Percentiles rank a stretch among this genome's conserved stretches.
phyloP scores from a whole-genome alignment of 2,113 vertebrate genomes.

The Mirza zaza region DNA sequence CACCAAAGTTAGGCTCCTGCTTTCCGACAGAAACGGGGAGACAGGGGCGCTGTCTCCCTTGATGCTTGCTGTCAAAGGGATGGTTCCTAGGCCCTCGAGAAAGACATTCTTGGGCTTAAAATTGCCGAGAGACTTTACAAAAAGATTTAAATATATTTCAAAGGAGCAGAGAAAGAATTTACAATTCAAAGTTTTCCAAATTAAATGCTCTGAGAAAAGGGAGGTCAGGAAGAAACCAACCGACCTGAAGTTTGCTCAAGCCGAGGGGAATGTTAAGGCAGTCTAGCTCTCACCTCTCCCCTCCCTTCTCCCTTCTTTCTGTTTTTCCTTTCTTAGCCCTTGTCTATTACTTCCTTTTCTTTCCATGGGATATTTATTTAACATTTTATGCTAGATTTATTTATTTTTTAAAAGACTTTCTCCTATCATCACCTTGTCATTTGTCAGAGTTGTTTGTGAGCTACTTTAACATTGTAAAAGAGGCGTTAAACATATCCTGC shows the following conservation, averaged over 20 bases:
- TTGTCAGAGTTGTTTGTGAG: not conserved
- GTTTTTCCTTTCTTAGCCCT: not conserved
- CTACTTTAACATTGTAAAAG: not conserved
- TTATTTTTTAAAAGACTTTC: not conserved
- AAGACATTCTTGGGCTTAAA: not conserved
- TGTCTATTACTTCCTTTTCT: not conserved
- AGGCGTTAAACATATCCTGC: not conserved
- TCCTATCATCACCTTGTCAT: not conserved
- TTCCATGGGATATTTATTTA: not conserved
- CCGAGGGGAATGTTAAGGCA: not conserved
- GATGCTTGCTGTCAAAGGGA: not conserved
- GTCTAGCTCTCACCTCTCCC: not conserved
- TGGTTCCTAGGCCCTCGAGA: not conserved
- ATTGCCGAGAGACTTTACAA: not conserved
- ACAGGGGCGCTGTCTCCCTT: accelerated
- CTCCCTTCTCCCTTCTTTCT: not conserved
- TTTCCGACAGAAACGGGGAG: not conserved
- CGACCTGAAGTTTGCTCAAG: not conserved
- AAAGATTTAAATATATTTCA: not conserved
- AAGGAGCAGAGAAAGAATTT: not conserved
- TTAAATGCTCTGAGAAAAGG: not conserved
- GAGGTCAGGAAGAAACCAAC: not conserved
- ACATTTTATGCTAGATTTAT: not conserved
- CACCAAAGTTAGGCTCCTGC: not conserved
- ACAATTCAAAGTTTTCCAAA: not conserved